These are phyloP conservation scores for Carlito syrichta DNA, from an alignment of 2,113 vertebrate genomes.

Conservation along the genomic window DNA sequence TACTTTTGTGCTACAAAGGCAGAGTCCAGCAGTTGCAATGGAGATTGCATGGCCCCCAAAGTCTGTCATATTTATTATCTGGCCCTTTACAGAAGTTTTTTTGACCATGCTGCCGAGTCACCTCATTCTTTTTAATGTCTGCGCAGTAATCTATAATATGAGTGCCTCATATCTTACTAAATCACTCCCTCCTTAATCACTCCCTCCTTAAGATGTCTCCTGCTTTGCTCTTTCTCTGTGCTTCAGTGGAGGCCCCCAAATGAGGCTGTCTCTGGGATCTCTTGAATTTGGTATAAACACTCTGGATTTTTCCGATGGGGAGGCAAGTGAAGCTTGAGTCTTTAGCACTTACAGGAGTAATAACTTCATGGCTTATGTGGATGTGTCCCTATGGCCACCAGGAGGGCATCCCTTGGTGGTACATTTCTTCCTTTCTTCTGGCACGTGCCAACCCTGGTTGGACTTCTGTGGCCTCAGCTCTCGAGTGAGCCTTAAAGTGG, in stretches of 20 bases:
- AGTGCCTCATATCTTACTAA: not conserved
- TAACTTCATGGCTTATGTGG: fast-evolving
- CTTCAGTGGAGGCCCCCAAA: too few relatives aligned
- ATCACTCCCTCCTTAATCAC: not conserved
- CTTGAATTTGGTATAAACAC: not conserved
- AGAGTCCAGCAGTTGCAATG: not conserved
- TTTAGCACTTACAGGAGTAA: fast-evolving
- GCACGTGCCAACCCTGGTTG: fast-evolving
- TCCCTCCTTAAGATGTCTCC: not conserved
- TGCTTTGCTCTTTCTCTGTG: not conserved
- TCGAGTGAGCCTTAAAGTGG: not conserved
- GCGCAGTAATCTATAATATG: not conserved
- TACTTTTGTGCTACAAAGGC: not conserved
- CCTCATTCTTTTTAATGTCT: not conserved
- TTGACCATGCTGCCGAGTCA: not conserved
- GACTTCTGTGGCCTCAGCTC: not conserved
- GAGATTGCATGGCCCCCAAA: not conserved
- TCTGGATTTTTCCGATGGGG: not conserved
- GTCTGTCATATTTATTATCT: not conserved
- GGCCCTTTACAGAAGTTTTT: not conserved
- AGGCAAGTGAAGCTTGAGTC: fast-evolving
- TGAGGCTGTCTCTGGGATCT: not conserved
- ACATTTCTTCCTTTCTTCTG: not conserved
- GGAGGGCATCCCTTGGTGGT: not conserved
- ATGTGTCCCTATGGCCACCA: not conserved